phyloP scores from a whole-genome alignment of 2,888 invertebrate genomes.

The Drosophila multiciliata region DNA sequence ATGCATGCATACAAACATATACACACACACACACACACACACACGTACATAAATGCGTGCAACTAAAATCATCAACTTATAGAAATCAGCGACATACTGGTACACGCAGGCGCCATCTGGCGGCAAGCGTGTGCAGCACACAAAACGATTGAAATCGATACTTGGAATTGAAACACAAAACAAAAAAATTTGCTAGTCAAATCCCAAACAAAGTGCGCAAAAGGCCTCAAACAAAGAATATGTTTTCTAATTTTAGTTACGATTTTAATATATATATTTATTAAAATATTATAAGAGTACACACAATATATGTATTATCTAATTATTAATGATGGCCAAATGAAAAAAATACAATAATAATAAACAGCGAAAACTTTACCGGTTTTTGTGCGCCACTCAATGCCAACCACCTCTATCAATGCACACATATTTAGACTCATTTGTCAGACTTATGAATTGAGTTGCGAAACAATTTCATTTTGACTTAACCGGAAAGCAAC shows the following conservation, averaged over 20 bases:
- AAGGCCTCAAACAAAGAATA: background rate
- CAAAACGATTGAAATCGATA: constrained; percentile 27
- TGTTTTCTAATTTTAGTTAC: background rate
- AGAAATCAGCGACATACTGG: constrained; percentile 22
- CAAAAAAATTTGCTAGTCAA: background rate
- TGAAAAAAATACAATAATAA: background rate
- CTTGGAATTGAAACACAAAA: constrained; percentile 6
- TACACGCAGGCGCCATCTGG: constrained; percentile 48
- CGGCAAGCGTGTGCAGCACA: constrained; percentile 20
- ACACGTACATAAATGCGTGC: constrained; percentile 15
- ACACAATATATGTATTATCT: background rate
- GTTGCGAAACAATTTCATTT: constrained; percentile 42
- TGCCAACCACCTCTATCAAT: background rate
- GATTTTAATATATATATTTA: background rate
- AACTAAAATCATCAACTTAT: constrained; percentile 40
- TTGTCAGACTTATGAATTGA: constrained; percentile 50
- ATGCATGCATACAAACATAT: background rate
- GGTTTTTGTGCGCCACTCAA: background rate
- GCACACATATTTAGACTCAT: constrained; percentile 28
- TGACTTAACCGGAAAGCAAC: constrained; percentile 12
- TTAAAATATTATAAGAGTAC: background rate
- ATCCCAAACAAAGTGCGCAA: background rate
- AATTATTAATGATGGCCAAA: background rate
- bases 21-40: background rate
- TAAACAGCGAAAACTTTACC: background rate